These are phyloP conservation scores for Gorsachius goisagi DNA, from an alignment of 2,113 vertebrate species.

Conservation along the genomic window DNA sequence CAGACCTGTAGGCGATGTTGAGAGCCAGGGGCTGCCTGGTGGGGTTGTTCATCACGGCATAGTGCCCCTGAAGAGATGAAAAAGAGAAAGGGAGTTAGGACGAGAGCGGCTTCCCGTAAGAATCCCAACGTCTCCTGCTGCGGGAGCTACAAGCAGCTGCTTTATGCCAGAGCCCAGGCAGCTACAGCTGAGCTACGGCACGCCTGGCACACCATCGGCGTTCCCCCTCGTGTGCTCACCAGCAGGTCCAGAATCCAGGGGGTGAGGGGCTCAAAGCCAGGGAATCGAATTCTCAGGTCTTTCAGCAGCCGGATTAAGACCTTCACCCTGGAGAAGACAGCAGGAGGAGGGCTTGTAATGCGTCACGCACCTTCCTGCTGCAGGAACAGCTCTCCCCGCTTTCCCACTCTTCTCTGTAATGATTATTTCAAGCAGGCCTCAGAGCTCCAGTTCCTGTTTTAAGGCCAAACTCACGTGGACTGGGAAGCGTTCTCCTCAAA, in stretches of 20 bases:
- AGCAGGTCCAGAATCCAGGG: slow-evolving; percentile 97
- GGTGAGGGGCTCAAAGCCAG: slow-evolving; percentile 93
- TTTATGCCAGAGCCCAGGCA: neutral
- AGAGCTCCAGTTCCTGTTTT: fast-evolving
- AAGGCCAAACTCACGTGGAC: slow-evolving; percentile 84
- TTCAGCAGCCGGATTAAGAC: slow-evolving; percentile 94
- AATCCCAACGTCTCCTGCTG: fast-evolving
- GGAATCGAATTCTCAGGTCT: slow-evolving; percentile 89
- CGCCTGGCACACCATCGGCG: neutral
- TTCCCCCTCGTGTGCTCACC: slow-evolving; percentile 52
- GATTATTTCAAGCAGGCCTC: fast-evolving
- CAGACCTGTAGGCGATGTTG: slow-evolving; percentile 93
- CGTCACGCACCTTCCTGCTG: fast-evolving
- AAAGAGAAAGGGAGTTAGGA: too few species aligned
- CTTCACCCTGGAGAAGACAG: slow-evolving; percentile 81
- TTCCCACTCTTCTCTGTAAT: fast-evolving
- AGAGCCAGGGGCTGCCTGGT: slow-evolving; percentile 93
- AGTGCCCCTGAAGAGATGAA: slow-evolving; percentile 82
- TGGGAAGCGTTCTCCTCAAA: slow-evolving; percentile 98
- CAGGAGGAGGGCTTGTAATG: fast-evolving
- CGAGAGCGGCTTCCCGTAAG: fast-evolving
- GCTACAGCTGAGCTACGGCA: fast-evolving
- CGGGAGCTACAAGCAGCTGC: neutral
- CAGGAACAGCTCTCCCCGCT: fast-evolving
- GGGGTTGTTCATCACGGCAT: slow-evolving; percentile 97